Conservation (phyloP, 2,113 vertebrate genomes). For the Phocoena sinus region DNA sequence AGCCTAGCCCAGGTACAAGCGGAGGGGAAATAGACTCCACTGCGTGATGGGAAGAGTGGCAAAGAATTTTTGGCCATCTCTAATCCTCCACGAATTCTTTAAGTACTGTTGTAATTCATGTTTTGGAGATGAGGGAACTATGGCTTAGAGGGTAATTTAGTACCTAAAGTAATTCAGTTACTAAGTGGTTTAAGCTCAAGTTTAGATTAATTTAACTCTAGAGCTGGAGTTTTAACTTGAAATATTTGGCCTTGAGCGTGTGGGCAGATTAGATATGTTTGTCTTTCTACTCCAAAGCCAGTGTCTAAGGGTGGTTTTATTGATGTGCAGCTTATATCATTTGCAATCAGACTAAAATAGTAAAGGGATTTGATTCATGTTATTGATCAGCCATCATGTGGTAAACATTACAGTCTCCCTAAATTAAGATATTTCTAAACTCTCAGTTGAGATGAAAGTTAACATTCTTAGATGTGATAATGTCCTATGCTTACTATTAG, state of each 20-base stretch:
- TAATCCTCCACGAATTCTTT: neutral
- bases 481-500: neutral
- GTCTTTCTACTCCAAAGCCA: neutral
- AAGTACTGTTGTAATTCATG: neutral
- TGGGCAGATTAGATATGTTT: neutral
- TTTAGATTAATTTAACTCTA: neutral
- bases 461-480: neutral
- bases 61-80: neutral
- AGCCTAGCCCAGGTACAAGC: neutral
- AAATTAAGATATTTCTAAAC: conserved; percentile 4
- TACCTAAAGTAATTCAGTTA: neutral
- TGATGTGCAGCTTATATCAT: neutral
- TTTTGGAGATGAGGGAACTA: neutral
- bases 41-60: neutral
- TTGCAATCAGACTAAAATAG: neutral
- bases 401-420: neutral
- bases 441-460: conserved; percentile 5
- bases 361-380: neutral
- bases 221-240: neutral
- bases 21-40: neutral
- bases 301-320: neutral
- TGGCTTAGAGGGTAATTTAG: neutral
- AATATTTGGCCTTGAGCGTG: neutral
- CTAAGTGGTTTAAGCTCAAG: neutral
- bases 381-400: neutral